Conservation (phyloP, 2,113 vertebrate genomes). For the Ailurus styani region DNA sequence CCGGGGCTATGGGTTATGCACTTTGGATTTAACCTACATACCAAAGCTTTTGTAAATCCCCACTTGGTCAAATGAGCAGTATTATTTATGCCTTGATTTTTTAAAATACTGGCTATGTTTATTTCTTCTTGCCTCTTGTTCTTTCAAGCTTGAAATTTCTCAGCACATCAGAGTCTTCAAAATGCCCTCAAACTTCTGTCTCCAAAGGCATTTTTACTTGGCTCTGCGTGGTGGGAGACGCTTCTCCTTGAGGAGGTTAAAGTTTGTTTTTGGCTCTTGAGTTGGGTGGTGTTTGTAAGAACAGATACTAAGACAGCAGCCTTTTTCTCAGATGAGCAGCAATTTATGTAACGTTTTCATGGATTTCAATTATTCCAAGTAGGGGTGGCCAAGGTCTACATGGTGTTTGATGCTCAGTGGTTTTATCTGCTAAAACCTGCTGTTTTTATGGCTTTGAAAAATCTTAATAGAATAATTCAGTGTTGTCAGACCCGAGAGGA, state of each 20-base stretch:
- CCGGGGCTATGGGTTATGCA: background rate
- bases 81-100: background rate
- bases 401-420: background rate
- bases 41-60: background rate
- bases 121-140: background rate
- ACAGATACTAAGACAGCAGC: background rate
- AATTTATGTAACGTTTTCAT: background rate
- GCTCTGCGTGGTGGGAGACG: background rate
- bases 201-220: background rate
- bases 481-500: background rate
- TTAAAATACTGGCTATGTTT: background rate
- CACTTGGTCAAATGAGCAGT: background rate
- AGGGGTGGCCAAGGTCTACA: background rate
- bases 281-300: background rate
- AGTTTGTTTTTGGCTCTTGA: background rate
- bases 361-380: background rate
- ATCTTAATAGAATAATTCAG: background rate
- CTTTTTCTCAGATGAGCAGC: background rate
- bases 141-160: conserved; percentile 29
- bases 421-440: background rate
- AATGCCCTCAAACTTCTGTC: background rate
- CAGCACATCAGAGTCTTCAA: background rate
- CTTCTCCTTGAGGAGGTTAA: background rate
- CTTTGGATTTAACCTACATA: background rate
- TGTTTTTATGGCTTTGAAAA: background rate